These are phyloP conservation scores for Platyscapa corneri DNA, from an alignment of 1,140 invertebrate species.

Conservation along the genomic window DNA sequence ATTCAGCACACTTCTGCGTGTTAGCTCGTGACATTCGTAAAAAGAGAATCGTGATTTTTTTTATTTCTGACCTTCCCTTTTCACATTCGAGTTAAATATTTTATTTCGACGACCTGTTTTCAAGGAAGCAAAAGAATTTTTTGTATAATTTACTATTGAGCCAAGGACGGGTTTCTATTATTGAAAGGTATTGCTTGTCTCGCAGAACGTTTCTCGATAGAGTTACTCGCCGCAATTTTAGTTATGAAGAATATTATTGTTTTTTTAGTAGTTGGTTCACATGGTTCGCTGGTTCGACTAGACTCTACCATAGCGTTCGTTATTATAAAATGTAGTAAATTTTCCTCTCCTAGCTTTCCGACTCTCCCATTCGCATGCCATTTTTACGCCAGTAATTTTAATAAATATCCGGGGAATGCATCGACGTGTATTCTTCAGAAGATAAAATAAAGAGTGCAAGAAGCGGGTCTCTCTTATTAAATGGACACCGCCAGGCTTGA, in stretches of 20 bases:
- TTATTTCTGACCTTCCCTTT: background rate
- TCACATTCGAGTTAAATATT: conserved; percentile 16
- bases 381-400: background rate
- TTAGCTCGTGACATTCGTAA: conserved; percentile 31
- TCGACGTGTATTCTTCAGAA: background rate
- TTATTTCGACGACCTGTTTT: conserved; percentile 38
- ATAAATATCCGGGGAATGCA: background rate
- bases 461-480: background rate
- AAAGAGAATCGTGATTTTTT: background rate
- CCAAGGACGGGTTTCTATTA: conserved; percentile 9
- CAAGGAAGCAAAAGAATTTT: background rate
- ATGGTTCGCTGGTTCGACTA: background rate
- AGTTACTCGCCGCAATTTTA: background rate
- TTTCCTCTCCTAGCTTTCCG: background rate
- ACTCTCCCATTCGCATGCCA: too few relatives aligned
- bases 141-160: conserved; percentile 25
- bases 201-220: background rate
- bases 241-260: background rate
- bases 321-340: background rate
- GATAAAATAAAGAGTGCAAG: background rate
- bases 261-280: background rate
- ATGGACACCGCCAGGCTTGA: too few relatives aligned
- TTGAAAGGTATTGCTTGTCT: conserved; percentile 15
- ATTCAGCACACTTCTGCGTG: conserved; percentile 34
- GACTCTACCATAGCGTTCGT: background rate